Evolutionary conservation across 2,113 vertebrate species (phyloP).

Genomic region (Meles meles): DNA sequence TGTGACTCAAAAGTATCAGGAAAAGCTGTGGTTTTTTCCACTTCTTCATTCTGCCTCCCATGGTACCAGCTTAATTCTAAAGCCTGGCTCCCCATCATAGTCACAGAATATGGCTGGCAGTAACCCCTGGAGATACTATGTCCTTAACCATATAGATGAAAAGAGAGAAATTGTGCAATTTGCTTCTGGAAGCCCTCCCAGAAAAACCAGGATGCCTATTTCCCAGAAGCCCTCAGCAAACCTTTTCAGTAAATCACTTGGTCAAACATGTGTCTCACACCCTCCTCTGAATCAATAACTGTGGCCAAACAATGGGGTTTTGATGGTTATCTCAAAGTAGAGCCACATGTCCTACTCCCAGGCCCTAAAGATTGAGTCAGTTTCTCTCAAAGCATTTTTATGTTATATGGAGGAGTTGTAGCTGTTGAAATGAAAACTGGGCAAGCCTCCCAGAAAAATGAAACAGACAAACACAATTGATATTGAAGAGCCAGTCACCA

Average conservation of each 20-base stretch:
- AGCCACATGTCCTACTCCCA: neutral
- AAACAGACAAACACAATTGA: neutral
- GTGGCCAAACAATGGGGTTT: neutral
- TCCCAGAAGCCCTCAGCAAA: neutral
- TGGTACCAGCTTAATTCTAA: neutral
- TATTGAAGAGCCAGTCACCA: neutral
- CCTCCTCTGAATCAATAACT: neutral
- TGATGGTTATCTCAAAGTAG: neutral
- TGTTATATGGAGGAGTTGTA: neutral
- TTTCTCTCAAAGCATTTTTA: neutral
- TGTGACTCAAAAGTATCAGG: neutral
- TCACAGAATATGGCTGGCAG: neutral
- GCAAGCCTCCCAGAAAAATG: neutral
- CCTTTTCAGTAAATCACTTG: constrained; percentile 19
- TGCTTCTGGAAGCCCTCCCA: constrained; percentile 24
- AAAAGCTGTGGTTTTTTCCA: neutral
- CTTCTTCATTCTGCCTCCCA: neutral
- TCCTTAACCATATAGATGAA: neutral
- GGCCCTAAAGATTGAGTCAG: neutral
- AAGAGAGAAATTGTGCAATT: neutral
- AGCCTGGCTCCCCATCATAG: neutral
- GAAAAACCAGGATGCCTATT: neutral
- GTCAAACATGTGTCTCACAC: neutral
- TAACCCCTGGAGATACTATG: neutral
- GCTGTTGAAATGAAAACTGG: neutral